Conservation (phyloP, 2,113 vertebrate genomes). For the Bubo blakistoni region DNA sequence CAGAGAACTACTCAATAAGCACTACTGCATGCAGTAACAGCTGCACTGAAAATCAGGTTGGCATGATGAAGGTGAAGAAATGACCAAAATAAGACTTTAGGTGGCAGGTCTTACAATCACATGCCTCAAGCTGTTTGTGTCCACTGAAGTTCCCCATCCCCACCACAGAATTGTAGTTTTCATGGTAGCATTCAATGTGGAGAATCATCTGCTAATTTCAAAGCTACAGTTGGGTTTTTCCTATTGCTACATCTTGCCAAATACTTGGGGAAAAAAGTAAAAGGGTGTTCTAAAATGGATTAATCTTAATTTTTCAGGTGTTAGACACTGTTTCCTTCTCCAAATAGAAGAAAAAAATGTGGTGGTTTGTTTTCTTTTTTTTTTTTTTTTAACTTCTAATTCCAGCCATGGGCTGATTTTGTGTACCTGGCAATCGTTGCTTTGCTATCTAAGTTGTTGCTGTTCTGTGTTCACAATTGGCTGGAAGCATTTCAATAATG, state of each 20-base stretch:
- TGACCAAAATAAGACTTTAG: background rate
- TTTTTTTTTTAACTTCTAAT: background rate
- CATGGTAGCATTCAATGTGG: background rate
- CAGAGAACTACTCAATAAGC: background rate
- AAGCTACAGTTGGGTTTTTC: background rate
- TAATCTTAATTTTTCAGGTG: background rate
- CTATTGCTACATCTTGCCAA: background rate
- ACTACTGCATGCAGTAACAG: background rate
- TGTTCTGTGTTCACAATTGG: background rate
- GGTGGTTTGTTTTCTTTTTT: background rate
- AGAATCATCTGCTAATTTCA: background rate
- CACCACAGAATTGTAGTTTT: background rate
- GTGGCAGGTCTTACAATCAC: background rate
- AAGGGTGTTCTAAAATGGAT: background rate
- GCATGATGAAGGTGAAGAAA: background rate
- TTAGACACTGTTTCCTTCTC: background rate
- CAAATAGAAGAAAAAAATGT: background rate
- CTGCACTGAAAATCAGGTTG: background rate
- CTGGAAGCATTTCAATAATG: slow-evolving; percentile 8
- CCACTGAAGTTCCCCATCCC: background rate
- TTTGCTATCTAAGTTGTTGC: background rate
- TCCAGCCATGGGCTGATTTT: background rate
- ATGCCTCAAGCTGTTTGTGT: background rate
- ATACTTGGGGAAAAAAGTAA: background rate
- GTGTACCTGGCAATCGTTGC: background rate